phyloP scores from a whole-genome alignment of 2,888 invertebrate species.

The Graphium colonna region DNA sequence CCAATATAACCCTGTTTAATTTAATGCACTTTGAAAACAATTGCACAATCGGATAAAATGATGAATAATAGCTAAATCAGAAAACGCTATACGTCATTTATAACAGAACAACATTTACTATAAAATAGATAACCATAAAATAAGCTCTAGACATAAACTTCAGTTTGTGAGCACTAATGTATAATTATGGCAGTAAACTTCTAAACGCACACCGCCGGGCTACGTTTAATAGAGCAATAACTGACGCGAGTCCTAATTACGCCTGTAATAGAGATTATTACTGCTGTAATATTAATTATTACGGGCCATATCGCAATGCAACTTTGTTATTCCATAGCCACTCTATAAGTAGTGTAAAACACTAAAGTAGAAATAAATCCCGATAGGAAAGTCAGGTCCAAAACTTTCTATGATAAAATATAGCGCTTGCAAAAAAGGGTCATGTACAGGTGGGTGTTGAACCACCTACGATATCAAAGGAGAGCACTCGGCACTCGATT shows the following conservation, averaged over 20 bases:
- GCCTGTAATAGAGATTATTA: conserved; percentile 34
- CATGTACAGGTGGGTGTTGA: too few relatives aligned
- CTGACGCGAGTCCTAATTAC: conserved; percentile 36
- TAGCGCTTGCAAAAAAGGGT: too few relatives aligned
- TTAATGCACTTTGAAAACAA: too few relatives aligned
- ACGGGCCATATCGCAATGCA: conserved; percentile 9
- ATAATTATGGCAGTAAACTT: conserved; percentile 14
- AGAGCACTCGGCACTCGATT: too few relatives aligned
- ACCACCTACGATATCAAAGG: too few relatives aligned
- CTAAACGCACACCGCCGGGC: conserved; percentile 23
- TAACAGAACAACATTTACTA: not conserved
- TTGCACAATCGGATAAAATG: too few relatives aligned
- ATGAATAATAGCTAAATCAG: too few relatives aligned
- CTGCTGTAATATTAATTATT: conserved; percentile 34
- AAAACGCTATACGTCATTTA: too few relatives aligned
- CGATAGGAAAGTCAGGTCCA: too few relatives aligned
- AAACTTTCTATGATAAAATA: too few relatives aligned
- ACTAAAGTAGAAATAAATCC: not conserved
- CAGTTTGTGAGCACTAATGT: not conserved
- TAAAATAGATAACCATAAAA: not conserved
- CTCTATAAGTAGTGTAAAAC: not conserved
- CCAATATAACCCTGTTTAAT: too few relatives aligned
- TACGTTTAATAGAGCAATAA: conserved; percentile 34
- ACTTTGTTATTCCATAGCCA: conserved; percentile 10
- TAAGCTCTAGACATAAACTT: not conserved